These are phyloP conservation scores for Atta texana DNA, from an alignment of 1,140 invertebrate genomes.

Conservation along the genomic window DNA sequence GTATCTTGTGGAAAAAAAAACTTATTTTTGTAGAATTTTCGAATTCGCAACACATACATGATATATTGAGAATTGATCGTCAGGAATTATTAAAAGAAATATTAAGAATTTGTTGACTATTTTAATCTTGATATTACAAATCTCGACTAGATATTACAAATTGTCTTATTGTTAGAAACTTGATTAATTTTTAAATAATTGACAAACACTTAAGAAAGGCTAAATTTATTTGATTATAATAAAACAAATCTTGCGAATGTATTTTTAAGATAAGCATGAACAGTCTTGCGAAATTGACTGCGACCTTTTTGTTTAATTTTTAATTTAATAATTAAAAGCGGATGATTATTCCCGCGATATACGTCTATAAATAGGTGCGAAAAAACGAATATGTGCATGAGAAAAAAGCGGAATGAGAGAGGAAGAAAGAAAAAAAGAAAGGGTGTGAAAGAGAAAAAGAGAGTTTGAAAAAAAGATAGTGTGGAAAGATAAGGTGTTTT, in stretches of 20 bases:
- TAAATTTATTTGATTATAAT: neutral
- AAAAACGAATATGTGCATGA: neutral
- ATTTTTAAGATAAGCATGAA: neutral
- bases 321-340: constrained; percentile 28
- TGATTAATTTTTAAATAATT: constrained; percentile 1
- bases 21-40: constrained; percentile 1
- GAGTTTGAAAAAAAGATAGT: constrained; percentile 4
- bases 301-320: constrained; percentile 22
- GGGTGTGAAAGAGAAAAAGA: neutral
- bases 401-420: neutral
- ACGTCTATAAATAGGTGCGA: constrained; percentile 33
- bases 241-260: constrained; percentile 4
- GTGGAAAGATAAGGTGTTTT: constrained; percentile 73
- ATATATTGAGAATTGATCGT: neutral
- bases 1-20: neutral
- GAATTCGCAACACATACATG: neutral
- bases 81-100: neutral
- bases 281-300: constrained; percentile 10
- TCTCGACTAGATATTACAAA: neutral
- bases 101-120: neutral
- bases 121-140: neutral
- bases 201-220: too few species aligned
- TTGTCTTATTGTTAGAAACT: neutral
- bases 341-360: constrained; percentile 13
- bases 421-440: neutral